Evolutionary conservation across 37 sponge, comb jelly and placozoan species (phyloP).

Genomic region (Tethya wilhelma): DNA sequence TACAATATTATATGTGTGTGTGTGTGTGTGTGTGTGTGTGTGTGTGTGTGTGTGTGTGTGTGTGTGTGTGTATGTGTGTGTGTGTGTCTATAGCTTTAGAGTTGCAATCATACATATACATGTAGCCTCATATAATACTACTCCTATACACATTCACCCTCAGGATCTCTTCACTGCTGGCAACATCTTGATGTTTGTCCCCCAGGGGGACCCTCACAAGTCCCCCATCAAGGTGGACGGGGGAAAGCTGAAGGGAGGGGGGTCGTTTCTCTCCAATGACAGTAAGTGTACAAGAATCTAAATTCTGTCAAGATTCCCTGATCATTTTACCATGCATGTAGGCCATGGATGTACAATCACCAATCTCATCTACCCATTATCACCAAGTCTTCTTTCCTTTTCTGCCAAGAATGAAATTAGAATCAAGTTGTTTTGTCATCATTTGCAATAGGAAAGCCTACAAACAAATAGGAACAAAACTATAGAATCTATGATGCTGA

Average conservation of each 20-base stretch:
- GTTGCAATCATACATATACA: background rate
- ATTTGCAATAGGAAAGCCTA: too few species aligned
- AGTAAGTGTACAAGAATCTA: background rate
- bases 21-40: background rate
- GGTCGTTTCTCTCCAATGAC: conserved; percentile 1
- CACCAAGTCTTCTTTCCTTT: too few species aligned
- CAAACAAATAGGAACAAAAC: too few species aligned
- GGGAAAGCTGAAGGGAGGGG: background rate
- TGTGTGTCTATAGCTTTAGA: background rate
- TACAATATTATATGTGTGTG: background rate
- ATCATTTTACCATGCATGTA: too few species aligned
- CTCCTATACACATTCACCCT: background rate
- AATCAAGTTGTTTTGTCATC: too few species aligned
- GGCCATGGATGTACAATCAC: too few species aligned
- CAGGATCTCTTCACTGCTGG: conserved; percentile 6
- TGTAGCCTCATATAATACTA: background rate
- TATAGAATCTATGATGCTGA: too few species aligned
- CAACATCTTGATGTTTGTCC: background rate
- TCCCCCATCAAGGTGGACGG: background rate
- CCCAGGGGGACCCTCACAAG: background rate
- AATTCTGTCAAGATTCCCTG: too few species aligned
- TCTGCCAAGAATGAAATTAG: too few species aligned
- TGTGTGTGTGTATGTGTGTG: background rate
- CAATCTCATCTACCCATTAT: too few species aligned
- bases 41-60: background rate